These are phyloP conservation scores for Holacanthus passer DNA, from an alignment of 2,113 vertebrate species.

Conservation along the genomic window DNA sequence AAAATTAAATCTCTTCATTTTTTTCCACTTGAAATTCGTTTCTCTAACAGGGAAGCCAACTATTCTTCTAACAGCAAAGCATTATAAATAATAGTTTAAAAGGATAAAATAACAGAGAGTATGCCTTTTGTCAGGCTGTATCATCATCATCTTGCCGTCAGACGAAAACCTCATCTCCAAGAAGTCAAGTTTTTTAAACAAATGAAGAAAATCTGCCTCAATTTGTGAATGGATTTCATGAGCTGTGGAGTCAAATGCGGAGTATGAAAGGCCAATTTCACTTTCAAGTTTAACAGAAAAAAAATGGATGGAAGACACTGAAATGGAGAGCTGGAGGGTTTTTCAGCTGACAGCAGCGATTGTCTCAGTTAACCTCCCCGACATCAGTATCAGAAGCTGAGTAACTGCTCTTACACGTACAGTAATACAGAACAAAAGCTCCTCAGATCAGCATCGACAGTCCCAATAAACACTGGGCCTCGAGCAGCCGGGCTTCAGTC, in stretches of 20 bases:
- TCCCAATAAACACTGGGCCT: not conserved
- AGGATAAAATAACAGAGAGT: constrained; percentile 21
- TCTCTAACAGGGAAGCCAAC: not conserved
- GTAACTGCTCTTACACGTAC: constrained; percentile 1
- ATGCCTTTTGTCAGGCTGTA: not conserved
- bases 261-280: not conserved
- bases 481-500: constrained; percentile 3
- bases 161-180: constrained; percentile 6
- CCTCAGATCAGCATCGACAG: constrained; percentile 4
- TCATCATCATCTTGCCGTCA: constrained; percentile 3
- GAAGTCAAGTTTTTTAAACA: not conserved
- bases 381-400: constrained; percentile 27
- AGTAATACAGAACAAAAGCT: constrained; percentile 32
- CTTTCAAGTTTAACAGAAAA: constrained; percentile 7
- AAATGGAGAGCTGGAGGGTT: constrained; percentile 23
- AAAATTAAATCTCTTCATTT: constrained; percentile 22
- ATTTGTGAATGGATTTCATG: constrained; percentile 26
- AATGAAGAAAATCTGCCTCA: constrained; percentile 3
- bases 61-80: constrained; percentile 15
- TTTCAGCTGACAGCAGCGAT: constrained; percentile 48
- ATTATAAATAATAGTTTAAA: constrained; percentile 34
- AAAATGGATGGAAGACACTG: constrained; percentile 42
- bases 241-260: not conserved
- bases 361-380: constrained; percentile 28
- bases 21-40: constrained; percentile 3